Conservation (phyloP, 1,140 invertebrate genomes). For the Panulirus ornatus region DNA sequence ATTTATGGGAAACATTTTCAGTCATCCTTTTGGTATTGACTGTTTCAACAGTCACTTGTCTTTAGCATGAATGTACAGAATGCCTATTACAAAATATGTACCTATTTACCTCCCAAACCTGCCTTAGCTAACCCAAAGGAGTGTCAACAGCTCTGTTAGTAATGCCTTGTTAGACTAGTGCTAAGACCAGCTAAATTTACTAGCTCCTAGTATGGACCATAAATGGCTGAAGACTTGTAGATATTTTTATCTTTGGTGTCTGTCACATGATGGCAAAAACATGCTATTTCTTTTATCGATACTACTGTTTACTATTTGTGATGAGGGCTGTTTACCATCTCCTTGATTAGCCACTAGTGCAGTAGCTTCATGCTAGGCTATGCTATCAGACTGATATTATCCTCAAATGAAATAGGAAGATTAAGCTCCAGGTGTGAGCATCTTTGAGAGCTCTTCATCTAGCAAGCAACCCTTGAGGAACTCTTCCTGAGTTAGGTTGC, state of each 20-base stretch:
- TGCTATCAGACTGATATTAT: not conserved
- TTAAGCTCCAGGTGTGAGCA: slow-evolving; percentile 86
- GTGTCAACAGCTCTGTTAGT: slow-evolving; percentile 1
- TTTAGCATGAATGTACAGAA: not conserved
- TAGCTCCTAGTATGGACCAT: slow-evolving; percentile 6
- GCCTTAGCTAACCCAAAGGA: slow-evolving; percentile 8
- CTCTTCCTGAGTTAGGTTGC: slow-evolving; percentile 98
- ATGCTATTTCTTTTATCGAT: not conserved
- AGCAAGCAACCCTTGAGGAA: slow-evolving; percentile 99
- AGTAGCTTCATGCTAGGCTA: slow-evolving; percentile 40
- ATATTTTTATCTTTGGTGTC: slow-evolving; percentile 18
- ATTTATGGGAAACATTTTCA: slow-evolving; percentile 22
- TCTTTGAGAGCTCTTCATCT: slow-evolving; percentile 97
- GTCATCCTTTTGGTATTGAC: not conserved
- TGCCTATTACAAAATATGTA: not conserved
- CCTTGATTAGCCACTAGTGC: slow-evolving; percentile 36
- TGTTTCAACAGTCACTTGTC: not conserved
- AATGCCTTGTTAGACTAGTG: not conserved
- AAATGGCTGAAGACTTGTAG: slow-evolving; percentile 6
- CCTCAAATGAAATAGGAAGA: not conserved
- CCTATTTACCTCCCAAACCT: slow-evolving; percentile 4
- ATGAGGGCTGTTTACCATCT: slow-evolving; percentile 42
- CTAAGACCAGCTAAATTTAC: slow-evolving; percentile 3
- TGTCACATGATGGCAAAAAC: slow-evolving; percentile 6
- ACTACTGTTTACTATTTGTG: slow-evolving; percentile 19